Percentiles rank a stretch among this genome's conserved stretches.
phyloP scores from a whole-genome alignment of 2,797 vertebrate genomes.

The Sebastes hopkinsi region DNA sequence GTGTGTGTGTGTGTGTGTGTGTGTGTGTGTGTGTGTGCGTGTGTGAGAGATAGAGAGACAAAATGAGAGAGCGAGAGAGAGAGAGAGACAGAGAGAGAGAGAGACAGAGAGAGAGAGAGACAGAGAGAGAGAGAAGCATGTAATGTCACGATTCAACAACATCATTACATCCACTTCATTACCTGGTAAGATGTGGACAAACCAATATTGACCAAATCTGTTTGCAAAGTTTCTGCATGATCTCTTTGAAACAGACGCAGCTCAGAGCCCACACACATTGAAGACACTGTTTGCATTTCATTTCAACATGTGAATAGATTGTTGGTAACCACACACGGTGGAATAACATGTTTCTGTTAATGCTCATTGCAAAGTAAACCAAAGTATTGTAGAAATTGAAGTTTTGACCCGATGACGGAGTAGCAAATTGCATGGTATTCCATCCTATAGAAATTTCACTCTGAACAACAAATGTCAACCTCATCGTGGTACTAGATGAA shows the following conservation, averaged over 20 bases:
- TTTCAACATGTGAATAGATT: neutral
- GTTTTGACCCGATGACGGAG: neutral
- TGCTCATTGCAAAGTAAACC: neutral
- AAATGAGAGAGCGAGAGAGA: too few species aligned
- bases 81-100: neutral
- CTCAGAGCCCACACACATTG: neutral
- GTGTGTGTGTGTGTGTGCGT: neutral
- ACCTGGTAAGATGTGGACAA: neutral
- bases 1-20: neutral
- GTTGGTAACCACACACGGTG: neutral
- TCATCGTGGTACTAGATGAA: neutral
- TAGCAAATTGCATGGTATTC: neutral
- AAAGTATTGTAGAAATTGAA: neutral
- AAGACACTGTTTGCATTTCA: neutral
- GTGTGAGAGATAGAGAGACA: too few species aligned
- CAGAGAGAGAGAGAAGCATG: neutral
- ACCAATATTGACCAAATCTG: constrained; percentile 31
- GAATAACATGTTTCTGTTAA: neutral
- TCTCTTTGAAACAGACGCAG: neutral
- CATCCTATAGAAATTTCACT: neutral
- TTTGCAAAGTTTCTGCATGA: neutral
- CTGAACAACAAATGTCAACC: neutral
- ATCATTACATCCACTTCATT: constrained; percentile 9
- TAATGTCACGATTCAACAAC: neutral
- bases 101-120: too few species aligned